Base-by-base conservation (phyloP, 2,113 vertebrate species). In the Chionomys nivalis region DNA sequence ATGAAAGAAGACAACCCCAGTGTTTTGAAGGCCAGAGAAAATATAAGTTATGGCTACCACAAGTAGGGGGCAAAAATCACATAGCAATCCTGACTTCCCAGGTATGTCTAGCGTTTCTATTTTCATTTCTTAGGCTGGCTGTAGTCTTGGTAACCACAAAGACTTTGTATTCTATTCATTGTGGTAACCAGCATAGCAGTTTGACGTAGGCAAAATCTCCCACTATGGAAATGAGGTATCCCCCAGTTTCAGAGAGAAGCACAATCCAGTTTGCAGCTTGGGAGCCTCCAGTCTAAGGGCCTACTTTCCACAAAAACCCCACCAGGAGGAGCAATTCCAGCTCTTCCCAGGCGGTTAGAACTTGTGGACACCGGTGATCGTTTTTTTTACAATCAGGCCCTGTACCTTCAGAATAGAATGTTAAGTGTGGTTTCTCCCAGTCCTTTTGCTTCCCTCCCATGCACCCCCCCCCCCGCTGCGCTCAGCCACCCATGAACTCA, bases 61-160 rank as follows among this genome's bases (percentile, higher is more conserved):
- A 95, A 61, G 39, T 3, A 91, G 23, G 8, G 19, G 7, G 75
- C 52, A 79, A 93, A 90, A 90, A 52, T 92, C 49, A 96, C 31
- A 58, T 12, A 63, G 55, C 81, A 96, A 87, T 87, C 39, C 66
- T 33, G n/a, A 68, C 77, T 90, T 88, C 49, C 52, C 86, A 93
- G 70, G 44, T 76, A 3, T 75, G 82, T 55, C 92, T 82, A 73
- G 79, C 92, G 39, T 94, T 96, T 94, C 95, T 92, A 7, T 77
- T 91, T 94, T 90, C 23, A 65, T 77, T 94, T 79, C 86, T 72
- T 58, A 75, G 49, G 66, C 55, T 92, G 66, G 52, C 42, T 87
- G 89, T 94, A 95, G 95, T 89, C 96, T 70, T 94, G 86, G 86
- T 86, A 97, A 95, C 96, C 14, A 31, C 66, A 28, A 89, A 87